phyloP scores from a whole-genome alignment of 2,113 vertebrate species.

The Erpornis zantholeuca region DNA sequence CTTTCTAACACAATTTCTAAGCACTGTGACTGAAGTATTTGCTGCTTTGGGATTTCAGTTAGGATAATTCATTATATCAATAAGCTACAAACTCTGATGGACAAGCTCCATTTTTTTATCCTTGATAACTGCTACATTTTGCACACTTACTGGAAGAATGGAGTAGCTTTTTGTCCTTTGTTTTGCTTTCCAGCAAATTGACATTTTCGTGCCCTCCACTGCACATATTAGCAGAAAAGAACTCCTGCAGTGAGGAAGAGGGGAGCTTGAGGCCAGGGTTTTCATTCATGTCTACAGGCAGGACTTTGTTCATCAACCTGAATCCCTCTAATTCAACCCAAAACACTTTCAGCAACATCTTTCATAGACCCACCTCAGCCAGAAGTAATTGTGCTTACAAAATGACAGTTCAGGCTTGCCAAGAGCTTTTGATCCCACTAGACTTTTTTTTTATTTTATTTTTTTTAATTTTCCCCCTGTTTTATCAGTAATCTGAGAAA shows the following conservation, averaged over 20 bases:
- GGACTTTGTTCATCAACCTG: background rate
- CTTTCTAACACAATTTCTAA: background rate
- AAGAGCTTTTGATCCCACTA: background rate
- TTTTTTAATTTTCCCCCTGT: background rate
- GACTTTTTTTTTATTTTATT: background rate
- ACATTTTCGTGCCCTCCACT: background rate
- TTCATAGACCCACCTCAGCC: background rate
- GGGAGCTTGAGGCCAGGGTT: background rate
- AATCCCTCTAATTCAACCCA: background rate
- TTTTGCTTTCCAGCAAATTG: background rate
- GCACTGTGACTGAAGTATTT: background rate
- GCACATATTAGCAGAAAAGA: background rate
- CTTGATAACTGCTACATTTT: background rate
- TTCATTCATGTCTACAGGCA: background rate
- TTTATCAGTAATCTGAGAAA: conserved; percentile 21
- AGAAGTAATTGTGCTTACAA: background rate
- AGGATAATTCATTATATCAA: background rate
- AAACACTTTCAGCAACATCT: background rate
- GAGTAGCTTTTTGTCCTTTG: background rate
- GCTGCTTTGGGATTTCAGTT: background rate
- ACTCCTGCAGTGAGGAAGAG: background rate
- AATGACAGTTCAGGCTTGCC: background rate
- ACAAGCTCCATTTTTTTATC: background rate
- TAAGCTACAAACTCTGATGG: background rate
- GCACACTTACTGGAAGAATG: background rate